Base-by-base conservation (phyloP, 2,888 invertebrate genomes). In the Hipparchia semele region DNA sequence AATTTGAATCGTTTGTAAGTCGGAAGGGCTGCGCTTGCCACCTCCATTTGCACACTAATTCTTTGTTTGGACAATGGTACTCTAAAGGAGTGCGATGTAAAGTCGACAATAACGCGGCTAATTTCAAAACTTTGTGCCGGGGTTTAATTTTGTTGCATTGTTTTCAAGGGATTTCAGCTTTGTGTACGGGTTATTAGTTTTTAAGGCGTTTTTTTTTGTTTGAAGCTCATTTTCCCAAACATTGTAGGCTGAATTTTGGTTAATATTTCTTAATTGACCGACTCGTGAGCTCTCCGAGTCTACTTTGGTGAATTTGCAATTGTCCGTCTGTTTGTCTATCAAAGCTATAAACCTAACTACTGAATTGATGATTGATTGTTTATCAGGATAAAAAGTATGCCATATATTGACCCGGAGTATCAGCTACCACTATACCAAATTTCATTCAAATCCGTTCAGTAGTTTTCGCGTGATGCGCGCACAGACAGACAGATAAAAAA, bases 51-150 rank as follows among this genome's bases (percentile, higher is more conserved):
- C 77, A 75, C 75, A 73, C 71, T 77, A 75, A 78, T 74, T 77
- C 77, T 54, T 39, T 60, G 71, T 49, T 71, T 70, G 64, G 71
- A 76, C 76, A 77, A 77, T 72, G 73, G 69, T 59, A 66, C 66
- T 71, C 61, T 54, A 73, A 73, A 73, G 74, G 69, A 77, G 74
- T 76, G 73, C 74, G 76, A 76, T 78, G 77, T 76, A 71, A 75
- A 76, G 71, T 78, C 76, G 79, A 78, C 78, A 77, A 79, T 78
- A 78, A 77, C 71, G 76, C 76, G 72, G 77, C 77, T 79, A 78
- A 80, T 78, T 79, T 77, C 74, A 73, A 74, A 77, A 79, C 75
- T 78, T 76, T 66, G 68, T 59, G 70, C 67, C 61, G 76, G 73
- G 75, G 70, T 78, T 79, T 75, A 76, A 76, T 78, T 79, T 74